Evolutionary conservation across 2,888 invertebrate genomes (phyloP).

Genomic region (Heliconius cydno): DNA sequence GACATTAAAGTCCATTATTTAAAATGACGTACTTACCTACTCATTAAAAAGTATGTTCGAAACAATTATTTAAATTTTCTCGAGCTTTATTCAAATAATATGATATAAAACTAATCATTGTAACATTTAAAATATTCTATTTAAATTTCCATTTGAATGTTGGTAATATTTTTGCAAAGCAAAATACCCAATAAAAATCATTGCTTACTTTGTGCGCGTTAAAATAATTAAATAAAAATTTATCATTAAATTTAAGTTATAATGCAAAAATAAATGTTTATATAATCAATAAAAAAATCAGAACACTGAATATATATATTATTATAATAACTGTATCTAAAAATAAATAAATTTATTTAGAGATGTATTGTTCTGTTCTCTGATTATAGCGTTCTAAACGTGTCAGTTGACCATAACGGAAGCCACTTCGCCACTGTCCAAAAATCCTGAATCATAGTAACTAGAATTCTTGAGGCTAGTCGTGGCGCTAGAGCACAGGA

Average conservation of each 20-base stretch:
- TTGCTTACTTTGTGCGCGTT: slow-evolving; percentile 39
- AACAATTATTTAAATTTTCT: background rate
- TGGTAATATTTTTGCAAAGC: slow-evolving; percentile 20
- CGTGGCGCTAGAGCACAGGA: too few species aligned
- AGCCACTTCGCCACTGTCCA: too few species aligned
- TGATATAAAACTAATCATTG: slow-evolving; percentile 9
- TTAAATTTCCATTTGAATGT: slow-evolving; percentile 19
- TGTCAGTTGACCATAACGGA: too few species aligned
- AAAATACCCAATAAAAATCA: slow-evolving; percentile 9
- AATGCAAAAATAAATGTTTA: background rate
- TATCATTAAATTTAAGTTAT: background rate
- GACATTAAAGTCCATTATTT: background rate
- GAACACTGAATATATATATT: too few species aligned
- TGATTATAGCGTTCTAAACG: too few species aligned
- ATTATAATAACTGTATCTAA: background rate
- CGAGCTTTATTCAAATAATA: slow-evolving; percentile 24
- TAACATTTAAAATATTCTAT: slow-evolving; percentile 14
- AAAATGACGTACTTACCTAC: background rate
- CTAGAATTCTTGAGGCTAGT: too few species aligned
- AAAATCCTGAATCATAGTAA: background rate
- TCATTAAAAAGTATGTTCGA: background rate
- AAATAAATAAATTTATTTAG: background rate
- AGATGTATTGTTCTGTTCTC: background rate
- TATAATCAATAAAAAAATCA: too few species aligned
- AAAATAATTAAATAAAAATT: slow-evolving; percentile 26